These are phyloP conservation scores for Petrocephalus zakoni DNA, from an alignment of 2,113 vertebrate genomes.

Conservation along the genomic window DNA sequence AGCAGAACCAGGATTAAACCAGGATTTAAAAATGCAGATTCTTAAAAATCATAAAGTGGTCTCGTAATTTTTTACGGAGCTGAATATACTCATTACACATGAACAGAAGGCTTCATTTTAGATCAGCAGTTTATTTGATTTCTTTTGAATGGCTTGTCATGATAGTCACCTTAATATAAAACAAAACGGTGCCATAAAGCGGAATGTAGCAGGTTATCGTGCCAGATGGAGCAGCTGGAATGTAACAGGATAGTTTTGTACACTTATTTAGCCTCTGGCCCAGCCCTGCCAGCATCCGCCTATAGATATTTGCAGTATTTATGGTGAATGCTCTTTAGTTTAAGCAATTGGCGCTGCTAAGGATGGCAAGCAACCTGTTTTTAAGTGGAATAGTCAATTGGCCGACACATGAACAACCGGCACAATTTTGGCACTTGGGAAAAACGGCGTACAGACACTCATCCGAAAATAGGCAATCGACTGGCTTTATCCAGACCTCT, in stretches of 20 bases:
- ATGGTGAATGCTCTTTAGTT: background rate
- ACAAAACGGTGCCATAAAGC: background rate
- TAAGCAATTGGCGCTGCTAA: background rate
- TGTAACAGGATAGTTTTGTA: background rate
- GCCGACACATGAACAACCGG: conserved; percentile 11
- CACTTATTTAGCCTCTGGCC: background rate
- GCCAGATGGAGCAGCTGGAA: background rate
- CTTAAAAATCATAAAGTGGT: too few species aligned
- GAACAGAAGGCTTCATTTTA: background rate
- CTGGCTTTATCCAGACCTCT: conserved; percentile 26
- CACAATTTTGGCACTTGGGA: conserved; percentile 28
- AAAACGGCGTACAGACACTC: conserved; percentile 26
- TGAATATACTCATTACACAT: background rate
- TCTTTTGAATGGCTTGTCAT: background rate
- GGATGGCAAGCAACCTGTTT: background rate
- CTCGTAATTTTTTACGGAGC: too few species aligned
- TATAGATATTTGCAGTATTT: conserved; percentile 13
- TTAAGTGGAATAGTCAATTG: background rate
- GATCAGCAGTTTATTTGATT: background rate
- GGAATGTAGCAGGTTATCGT: background rate
- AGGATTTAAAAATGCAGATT: too few species aligned
- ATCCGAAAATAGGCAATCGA: conserved; percentile 32
- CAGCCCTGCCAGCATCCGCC: background rate
- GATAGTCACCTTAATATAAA: background rate
- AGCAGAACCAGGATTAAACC: too few species aligned